phyloP scores from a whole-genome alignment of 1,140 invertebrate genomes.

The Danaus plexippus region DNA sequence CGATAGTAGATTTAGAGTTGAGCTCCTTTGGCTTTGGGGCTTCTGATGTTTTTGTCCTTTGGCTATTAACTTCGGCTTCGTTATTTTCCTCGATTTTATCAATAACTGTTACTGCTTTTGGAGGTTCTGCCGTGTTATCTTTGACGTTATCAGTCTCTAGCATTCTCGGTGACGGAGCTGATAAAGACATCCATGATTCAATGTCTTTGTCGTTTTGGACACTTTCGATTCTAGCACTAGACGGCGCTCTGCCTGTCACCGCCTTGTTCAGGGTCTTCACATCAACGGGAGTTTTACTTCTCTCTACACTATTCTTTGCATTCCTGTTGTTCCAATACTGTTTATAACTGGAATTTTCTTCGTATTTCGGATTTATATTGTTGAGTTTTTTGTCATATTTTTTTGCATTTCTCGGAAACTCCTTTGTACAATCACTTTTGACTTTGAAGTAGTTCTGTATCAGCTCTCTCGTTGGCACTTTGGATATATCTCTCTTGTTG shows the following conservation, averaged over 20 bases:
- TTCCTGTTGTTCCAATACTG: conserved; percentile 54
- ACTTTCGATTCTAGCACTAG: conserved; percentile 53
- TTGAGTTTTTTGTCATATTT: conserved; percentile 46
- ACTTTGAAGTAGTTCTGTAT: conserved; percentile 65
- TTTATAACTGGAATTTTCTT: conserved; percentile 34
- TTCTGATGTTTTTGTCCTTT: conserved; percentile 10
- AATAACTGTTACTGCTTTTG: conserved; percentile 11
- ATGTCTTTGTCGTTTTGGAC: conserved; percentile 67
- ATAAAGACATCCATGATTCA: conserved; percentile 68
- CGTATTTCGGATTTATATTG: conserved; percentile 32
- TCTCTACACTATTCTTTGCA: conserved; percentile 23
- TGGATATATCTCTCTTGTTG: conserved; percentile 43
- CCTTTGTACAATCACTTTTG: conserved; percentile 52
- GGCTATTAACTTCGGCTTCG: conserved; percentile 5
- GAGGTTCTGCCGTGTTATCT: conserved; percentile 13
- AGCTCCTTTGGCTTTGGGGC: conserved; percentile 37
- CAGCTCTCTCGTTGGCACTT: conserved; percentile 56
- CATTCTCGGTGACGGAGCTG: conserved; percentile 48
- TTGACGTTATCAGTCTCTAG: conserved; percentile 33
- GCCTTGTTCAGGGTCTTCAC: conserved; percentile 42
- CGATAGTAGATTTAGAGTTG: conserved; percentile 52
- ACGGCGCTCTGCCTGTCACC: conserved; percentile 32
- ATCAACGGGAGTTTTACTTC: conserved; percentile 29
- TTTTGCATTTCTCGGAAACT: conserved; percentile 33
- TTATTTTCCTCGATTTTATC: conserved; percentile 12